Conservation (phyloP, 2,113 vertebrate species). For the Polypterus senegalus region DNA sequence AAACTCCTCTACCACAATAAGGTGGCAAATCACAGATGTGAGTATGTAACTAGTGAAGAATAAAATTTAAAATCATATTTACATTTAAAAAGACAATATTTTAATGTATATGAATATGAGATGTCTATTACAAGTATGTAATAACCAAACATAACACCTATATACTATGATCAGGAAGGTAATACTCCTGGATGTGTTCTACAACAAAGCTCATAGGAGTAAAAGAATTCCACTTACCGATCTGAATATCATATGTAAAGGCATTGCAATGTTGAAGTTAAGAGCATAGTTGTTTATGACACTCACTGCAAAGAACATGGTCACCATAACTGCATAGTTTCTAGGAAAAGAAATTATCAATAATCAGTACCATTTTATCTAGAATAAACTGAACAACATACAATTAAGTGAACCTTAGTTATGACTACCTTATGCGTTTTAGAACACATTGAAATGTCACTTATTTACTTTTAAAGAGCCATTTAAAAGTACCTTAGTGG, state of each 20-base stretch:
- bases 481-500: conserved; percentile 60
- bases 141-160: too few species aligned
- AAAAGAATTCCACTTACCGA: conserved; percentile 62
- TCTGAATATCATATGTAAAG: conserved; percentile 96
- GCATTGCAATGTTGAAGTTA: conserved; percentile 93
- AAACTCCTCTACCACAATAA: too few species aligned
- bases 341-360: conserved; percentile 33
- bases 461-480: neutral
- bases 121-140: too few species aligned
- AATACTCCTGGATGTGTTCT: too few species aligned
- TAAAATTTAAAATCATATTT: too few species aligned
- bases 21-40: too few species aligned
- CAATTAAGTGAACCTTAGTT: neutral
- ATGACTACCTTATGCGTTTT: neutral
- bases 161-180: too few species aligned
- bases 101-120: too few species aligned
- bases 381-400: neutral
- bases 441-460: neutral
- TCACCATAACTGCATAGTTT: conserved; percentile 82
- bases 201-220: neutral
- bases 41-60: too few species aligned
- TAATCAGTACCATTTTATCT: neutral
- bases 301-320: conserved; percentile 94
- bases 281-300: conserved; percentile 95
- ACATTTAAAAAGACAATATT: too few species aligned